Percentiles rank a stretch among this genome's conserved stretches.
Conservation (phyloP, 2,797 vertebrate genomes). For the Cuculus canorus region DNA sequence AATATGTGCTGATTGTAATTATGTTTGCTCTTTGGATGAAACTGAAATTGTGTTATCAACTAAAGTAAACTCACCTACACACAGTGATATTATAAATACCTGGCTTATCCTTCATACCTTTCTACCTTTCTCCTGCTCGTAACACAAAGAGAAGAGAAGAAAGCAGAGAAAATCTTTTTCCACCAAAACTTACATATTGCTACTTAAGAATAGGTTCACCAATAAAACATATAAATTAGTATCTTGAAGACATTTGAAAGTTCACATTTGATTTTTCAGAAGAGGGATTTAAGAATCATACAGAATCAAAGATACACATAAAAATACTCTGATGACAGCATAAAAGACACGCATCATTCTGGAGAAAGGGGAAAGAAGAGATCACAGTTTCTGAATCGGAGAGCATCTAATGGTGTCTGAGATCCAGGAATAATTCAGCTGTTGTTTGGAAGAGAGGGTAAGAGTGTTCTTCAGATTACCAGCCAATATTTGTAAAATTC, state of each 20-base stretch:
- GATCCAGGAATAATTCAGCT: not conserved
- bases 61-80: not conserved
- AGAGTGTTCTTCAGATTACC: not conserved
- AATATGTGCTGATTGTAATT: not conserved
- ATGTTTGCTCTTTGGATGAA: not conserved
- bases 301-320: not conserved
- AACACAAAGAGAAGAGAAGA: not conserved
- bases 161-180: not conserved
- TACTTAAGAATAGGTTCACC: not conserved
- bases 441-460: not conserved
- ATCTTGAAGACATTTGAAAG: not conserved
- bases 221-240: not conserved
- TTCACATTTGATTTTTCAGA: not conserved
- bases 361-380: not conserved
- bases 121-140: not conserved
- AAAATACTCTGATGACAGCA: not conserved
- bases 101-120: not conserved
- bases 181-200: not conserved
- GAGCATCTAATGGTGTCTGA: not conserved
- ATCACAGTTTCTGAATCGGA: not conserved
- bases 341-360: not conserved
- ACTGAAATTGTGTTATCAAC: not conserved
- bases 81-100: not conserved
- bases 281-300: not conserved
- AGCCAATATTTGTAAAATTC: not conserved